phyloP scores from a whole-genome alignment of 2,888 invertebrate species.

The Ophion slaviceki region DNA sequence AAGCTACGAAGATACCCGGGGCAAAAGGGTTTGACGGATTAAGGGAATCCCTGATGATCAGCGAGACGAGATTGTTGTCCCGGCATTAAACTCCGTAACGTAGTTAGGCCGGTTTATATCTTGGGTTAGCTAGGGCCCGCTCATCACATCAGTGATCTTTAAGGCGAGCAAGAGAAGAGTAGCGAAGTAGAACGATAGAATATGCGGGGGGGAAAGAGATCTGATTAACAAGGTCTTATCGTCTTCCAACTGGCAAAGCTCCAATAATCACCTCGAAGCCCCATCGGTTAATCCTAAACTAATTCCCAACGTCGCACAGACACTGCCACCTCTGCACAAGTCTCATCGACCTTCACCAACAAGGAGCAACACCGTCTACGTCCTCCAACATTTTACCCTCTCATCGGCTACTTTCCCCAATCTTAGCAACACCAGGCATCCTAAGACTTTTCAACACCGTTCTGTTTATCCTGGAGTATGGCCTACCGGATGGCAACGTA shows the following conservation, averaged over 20 bases:
- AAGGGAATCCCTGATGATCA: constrained; percentile 56
- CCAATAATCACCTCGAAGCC: constrained; percentile 81
- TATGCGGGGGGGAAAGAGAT: constrained; percentile 68
- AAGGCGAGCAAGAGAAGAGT: constrained; percentile 20
- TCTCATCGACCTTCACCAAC: constrained; percentile 17
- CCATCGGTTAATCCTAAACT: constrained; percentile 79
- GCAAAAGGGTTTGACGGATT: constrained; percentile 59
- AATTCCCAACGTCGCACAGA: constrained; percentile 78
- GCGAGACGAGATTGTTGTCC: constrained; percentile 58
- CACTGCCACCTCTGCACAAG: constrained; percentile 61
- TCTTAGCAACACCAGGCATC: background rate
- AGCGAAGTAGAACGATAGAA: constrained; percentile 50
- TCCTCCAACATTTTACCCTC: constrained; percentile 62
- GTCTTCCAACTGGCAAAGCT: constrained; percentile 80
- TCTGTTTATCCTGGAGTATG: background rate
- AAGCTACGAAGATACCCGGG: constrained; percentile 25
- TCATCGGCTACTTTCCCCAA: constrained; percentile 39
- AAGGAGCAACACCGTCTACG: constrained; percentile 29
- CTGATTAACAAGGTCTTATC: constrained; percentile 81
- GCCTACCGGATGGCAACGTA: too few species aligned
- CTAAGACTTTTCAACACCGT: background rate
- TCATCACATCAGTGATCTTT: constrained; percentile 43
- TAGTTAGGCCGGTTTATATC: constrained; percentile 35
- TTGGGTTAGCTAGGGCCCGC: constrained; percentile 34
- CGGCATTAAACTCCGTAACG: constrained; percentile 58